These are phyloP conservation scores for Chironomus riparius DNA, from an alignment of 2,888 invertebrate genomes.

Conservation along the genomic window DNA sequence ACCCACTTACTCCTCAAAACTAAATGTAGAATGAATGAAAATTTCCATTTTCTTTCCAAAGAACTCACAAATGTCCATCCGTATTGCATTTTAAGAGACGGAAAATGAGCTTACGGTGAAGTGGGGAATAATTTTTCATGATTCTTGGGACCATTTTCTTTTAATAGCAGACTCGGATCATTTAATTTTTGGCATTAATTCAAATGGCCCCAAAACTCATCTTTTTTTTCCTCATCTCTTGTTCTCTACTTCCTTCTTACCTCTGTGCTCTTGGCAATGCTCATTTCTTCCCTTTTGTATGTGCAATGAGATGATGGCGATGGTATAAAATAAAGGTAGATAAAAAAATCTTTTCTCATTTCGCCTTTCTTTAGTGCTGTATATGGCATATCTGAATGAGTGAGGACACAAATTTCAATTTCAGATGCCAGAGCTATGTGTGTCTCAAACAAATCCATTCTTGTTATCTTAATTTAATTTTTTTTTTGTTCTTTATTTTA, in stretches of 20 bases:
- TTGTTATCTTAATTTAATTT: conserved; percentile 22
- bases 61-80: too few relatives aligned
- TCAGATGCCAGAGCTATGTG: background rate
- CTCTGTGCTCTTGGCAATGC: too few relatives aligned
- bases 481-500: background rate
- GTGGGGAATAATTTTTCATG: conserved; percentile 14
- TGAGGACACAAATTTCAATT: conserved; percentile 23
- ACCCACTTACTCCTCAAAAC: too few relatives aligned
- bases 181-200: conserved; percentile 27
- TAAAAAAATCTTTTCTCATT: background rate
- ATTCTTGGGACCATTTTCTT: conserved; percentile 19
- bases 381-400: background rate
- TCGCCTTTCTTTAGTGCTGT: too few relatives aligned
- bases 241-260: too few relatives aligned
- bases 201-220: background rate
- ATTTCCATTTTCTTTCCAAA: too few relatives aligned
- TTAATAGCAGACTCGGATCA: conserved; percentile 20
- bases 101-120: conserved; percentile 16
- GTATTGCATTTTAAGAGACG: background rate
- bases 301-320: background rate
- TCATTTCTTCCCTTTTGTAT: too few relatives aligned
- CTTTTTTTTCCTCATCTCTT: background rate
- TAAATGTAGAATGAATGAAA: too few relatives aligned
- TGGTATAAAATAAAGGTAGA: background rate
- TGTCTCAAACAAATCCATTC: conserved; percentile 16